Percentiles rank a stretch among this genome's conserved stretches.
Conservation (phyloP, 2,888 invertebrate genomes). For the Megaustenia siamemsis region DNA sequence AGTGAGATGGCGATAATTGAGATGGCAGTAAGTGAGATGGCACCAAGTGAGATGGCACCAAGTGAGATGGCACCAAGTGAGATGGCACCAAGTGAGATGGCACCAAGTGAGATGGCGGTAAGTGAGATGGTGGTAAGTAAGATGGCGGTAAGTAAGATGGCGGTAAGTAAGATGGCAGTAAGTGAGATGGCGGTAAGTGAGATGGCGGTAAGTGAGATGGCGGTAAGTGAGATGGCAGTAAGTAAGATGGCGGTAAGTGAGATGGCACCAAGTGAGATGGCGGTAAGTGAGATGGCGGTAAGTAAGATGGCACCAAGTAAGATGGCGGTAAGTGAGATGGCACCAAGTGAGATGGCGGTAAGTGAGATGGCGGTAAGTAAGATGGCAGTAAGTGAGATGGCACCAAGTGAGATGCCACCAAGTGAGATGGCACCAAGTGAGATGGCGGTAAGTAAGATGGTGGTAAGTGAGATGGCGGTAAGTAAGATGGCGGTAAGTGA, state of each 20-base stretch:
- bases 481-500: too few relatives aligned
- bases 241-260: too few relatives aligned
- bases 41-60: background rate
- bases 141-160: background rate
- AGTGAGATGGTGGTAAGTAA: background rate
- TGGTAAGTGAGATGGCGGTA: too few relatives aligned
- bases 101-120: background rate
- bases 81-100: background rate
- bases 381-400: background rate
- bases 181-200: too few relatives aligned
- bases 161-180: too few relatives aligned
- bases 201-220: conserved; percentile 2
- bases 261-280: too few relatives aligned
- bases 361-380: background rate
- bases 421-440: background rate
- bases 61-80: background rate
- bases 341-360: background rate
- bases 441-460: too few relatives aligned
- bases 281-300: too few relatives aligned
- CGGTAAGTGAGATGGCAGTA: too few relatives aligned
- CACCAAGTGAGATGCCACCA: background rate
- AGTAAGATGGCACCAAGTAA: background rate
- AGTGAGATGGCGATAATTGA: background rate
- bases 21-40: background rate
- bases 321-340: background rate